phyloP scores from a whole-genome alignment of 1,140 invertebrate genomes.

The Probaryconus sp. region DNA sequence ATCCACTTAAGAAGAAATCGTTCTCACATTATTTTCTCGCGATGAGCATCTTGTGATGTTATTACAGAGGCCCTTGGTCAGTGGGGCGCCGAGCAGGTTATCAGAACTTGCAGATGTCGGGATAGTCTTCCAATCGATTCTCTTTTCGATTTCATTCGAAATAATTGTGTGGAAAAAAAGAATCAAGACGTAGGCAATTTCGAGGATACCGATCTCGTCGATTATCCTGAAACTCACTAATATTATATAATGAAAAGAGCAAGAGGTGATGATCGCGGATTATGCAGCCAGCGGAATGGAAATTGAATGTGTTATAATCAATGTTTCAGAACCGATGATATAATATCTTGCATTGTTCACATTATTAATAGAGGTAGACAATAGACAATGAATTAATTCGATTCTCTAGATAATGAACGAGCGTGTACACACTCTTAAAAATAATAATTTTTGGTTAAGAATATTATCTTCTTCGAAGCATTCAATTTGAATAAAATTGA shows the following conservation, averaged over 20 bases:
- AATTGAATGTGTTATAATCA: not conserved
- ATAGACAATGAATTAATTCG: not conserved
- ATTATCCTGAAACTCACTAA: not conserved
- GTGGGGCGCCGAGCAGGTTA: conserved; percentile 12
- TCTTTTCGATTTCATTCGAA: conserved; percentile 10
- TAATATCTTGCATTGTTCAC: conserved; percentile 2
- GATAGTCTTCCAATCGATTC: not conserved
- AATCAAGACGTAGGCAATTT: not conserved
- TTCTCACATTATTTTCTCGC: conserved; percentile 67
- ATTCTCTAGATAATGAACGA: not conserved
- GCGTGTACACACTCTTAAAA: too few relatives aligned
- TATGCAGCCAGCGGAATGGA: not conserved
- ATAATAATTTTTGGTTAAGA: too few relatives aligned
- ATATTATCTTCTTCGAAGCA: too few relatives aligned
- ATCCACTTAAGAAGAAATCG: conserved; percentile 60
- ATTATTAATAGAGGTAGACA: conserved; percentile 6
- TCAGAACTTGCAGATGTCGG: not conserved
- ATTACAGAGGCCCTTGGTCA: conserved; percentile 33
- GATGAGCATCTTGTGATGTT: conserved; percentile 44
- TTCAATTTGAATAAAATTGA: too few relatives aligned
- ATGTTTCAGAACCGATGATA: not conserved
- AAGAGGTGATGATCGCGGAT: not conserved
- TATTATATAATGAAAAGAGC: not conserved
- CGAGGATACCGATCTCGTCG: not conserved
- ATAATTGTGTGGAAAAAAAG: conserved; percentile 2